Evolutionary conservation across 2,797 vertebrate species (phyloP), one percentile per base, ranked within the genome.

Genomic region (Malurus splendens): DNA sequence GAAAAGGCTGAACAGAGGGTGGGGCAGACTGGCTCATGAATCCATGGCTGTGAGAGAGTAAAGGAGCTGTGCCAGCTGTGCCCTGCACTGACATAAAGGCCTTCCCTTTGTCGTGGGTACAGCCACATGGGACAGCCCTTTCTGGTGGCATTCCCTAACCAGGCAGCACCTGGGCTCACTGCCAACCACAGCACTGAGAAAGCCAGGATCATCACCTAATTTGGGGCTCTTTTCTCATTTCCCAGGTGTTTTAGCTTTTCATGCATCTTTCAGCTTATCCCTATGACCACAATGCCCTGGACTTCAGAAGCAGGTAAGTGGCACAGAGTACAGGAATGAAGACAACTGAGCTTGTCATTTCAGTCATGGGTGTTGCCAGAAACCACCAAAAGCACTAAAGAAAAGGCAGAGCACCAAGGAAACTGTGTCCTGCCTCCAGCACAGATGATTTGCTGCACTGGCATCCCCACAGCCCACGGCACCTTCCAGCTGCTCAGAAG

Each of bases 61-160:
- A 32, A 48, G 38, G 45, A 64, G 41, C 54, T 1, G 4, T 54
- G 51, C 44, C 77, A 78, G 56, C 62, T 60, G 38, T 72, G 60
- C 48, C 64, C 44, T 9, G 4, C 14, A 11, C 9, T n/a, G 44
- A 20, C 38, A 60, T 62, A 32, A 32, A 30, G 48, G 27, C 38
- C 44, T n/a, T 23, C 25, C 52, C 41, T 38, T 39, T 55, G 48
- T 39, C 28, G 19, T 0, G 0, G 55, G 32, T 20, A 11, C 19
- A 11, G 48, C 62, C 33, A 16, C 41, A 3, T 1, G 8, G 39
- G 38, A 38, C 42, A 33, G 15, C n/a, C 20, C 0, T 0, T 25
- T 47, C 45, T 25, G 62, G 36, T 44, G 59, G 33, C 55, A 30
- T 55, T 55, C 38, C 14, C 57, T 16, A 2, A 14, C 14, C 55